Evolutionary conservation across 2,888 invertebrate species (phyloP), one percentile per base, ranked within the genome.

Genomic region (Cryptus armator): DNA sequence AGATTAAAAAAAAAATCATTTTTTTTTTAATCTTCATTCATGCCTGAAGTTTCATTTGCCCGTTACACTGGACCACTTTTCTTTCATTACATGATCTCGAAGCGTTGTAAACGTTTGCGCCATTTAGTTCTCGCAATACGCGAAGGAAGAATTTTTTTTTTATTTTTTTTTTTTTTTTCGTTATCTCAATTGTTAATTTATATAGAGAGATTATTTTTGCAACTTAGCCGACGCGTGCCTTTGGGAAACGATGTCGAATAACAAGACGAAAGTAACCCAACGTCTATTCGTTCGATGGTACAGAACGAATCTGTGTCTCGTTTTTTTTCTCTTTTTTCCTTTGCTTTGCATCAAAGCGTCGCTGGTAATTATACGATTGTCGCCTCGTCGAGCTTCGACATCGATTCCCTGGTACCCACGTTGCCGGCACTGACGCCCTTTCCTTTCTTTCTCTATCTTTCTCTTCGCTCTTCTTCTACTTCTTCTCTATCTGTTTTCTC

Each of bases 301-400:
- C 32, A 80, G 67, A 48, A 66, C 19, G 62, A 67, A 68, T 24
- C 51, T 70, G 37, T 10, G 56, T 51, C 37, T 37, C 37, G 6
- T 37, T 37, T 37, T 37, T 37, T 37, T 9, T 37, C 37, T 37
- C 6, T 37, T 37, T 37, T 37, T 9, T 37, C 37, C 37, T 9
- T 43, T 74, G 64, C 37, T 82, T 64, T 75, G 77, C 62, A 79
- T 74, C 51, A 68, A 10, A 68, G 56, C 72, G 71, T 71, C 66
- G 67, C 70, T 79, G 64, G 66, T 79, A 82, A 85, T 85, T 80
- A 82, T 79, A 79, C 79, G 79, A 85, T 85, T 85, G 82, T 85
- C 72, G 48, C 62, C 44, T 59, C 37, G 66, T 77, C 59, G 77
- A 71, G 84, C 44, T 82, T 85, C 82, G 82, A 85, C 79, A 76